Evolutionary conservation across 2,888 invertebrate genomes (phyloP).

Genomic region (Rhamnusium bicolor): DNA sequence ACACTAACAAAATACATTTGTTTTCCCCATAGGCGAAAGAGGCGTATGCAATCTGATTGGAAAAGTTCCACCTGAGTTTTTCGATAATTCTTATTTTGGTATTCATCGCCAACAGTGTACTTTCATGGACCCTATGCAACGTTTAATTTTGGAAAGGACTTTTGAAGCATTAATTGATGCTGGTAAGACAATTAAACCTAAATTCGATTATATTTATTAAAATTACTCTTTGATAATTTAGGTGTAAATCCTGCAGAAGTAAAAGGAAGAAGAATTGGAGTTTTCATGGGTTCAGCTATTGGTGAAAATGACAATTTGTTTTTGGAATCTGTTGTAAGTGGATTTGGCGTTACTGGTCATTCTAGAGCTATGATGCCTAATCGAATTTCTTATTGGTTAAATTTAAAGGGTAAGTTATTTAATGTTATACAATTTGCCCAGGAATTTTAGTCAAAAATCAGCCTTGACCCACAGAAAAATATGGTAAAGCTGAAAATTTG

Average conservation of each 20-base stretch:
- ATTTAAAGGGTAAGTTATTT: slow-evolving; percentile 79
- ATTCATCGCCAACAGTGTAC: slow-evolving; percentile 71
- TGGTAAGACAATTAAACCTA: slow-evolving; percentile 60
- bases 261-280: slow-evolving; percentile 69
- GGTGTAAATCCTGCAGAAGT: slow-evolving; percentile 70
- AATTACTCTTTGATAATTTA: slow-evolving; percentile 43
- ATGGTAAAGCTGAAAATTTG: too few species aligned
- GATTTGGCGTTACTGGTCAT: slow-evolving; percentile 81
- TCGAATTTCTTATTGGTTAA: slow-evolving; percentile 92
- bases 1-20: too few species aligned
- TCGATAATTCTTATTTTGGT: slow-evolving; percentile 72
- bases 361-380: slow-evolving; percentile 97
- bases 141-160: slow-evolving; percentile 69
- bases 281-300: slow-evolving; percentile 69
- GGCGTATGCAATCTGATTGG: slow-evolving; percentile 68
- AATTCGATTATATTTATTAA: not conserved
- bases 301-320: slow-evolving; percentile 72
- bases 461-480: too few species aligned
- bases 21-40: slow-evolving; percentile 59
- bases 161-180: slow-evolving; percentile 72
- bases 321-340: slow-evolving; percentile 73
- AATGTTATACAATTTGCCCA: too few species aligned
- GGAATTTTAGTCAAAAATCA: too few species aligned
- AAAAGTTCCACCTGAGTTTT: slow-evolving; percentile 64
- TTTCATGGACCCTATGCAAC: slow-evolving; percentile 72